Evolutionary conservation across 2,888 invertebrate species (phyloP), one percentile per base, ranked within the genome.

Genomic region (Calameuta pallipes): DNA sequence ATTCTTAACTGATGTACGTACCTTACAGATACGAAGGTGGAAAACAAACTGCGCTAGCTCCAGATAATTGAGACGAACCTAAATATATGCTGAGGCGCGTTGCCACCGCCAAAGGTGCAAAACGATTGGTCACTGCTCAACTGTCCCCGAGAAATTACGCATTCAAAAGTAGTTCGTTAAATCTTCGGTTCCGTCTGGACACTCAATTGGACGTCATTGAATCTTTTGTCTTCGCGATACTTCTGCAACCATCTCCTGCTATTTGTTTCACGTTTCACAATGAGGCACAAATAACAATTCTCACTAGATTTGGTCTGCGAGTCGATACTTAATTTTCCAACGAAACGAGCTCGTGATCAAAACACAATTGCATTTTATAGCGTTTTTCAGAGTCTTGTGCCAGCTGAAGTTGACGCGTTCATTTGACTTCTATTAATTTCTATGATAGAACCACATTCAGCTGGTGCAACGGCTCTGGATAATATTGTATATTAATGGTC

Each of bases 21-120:
- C 78, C 78, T 78, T 78, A 76, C 74, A 68, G 56, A 41, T 56
- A 36, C 76, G 73, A 76, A 78, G 78, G 78, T 78, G 78, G 70
- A 30, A 75, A 31, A 56, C 73, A 69, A 73, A 78, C 78, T 78
- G 76, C 75, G 73, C 73, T 75, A 78, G 75, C 73, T 69, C 41
- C 69, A 75, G 36, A 76, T 78, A 78, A 76, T 76, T 56, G 68
- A 78, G 41, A 78, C 76, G 76, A 69, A 70, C 34, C 75, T 78
- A 68, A 78, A 76, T 78, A 78, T 69, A 78, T 76, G 71, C 31
- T 68, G 78, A 41, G 73, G 37, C 31, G 75, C 73, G 35, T 78
- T 76, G 75, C 71, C 71, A 78, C 68, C 73, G 68, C 76, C 75
- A 76, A 36, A 15, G 33, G 75, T 41, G 36, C 68, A 23, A 41